A percentile compares a stretch with the other conserved stretches of the same genome.
Conservation (phyloP, 2,113 vertebrate genomes). For the Himantopus leucocephalus region DNA sequence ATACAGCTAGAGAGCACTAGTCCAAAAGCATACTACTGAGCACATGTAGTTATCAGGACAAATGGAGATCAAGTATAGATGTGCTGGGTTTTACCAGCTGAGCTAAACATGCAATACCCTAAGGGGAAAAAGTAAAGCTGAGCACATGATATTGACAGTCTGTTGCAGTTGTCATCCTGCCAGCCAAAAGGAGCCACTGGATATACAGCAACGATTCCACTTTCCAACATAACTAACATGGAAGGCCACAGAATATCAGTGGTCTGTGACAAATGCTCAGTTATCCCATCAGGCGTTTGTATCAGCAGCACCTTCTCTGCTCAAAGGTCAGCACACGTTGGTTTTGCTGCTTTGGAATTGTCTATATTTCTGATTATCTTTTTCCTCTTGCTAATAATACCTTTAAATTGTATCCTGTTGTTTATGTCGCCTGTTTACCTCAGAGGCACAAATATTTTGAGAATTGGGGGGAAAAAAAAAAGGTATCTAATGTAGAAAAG, state of each 20-base stretch:
- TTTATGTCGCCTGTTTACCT: background rate
- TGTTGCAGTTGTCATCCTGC: constrained; percentile 26
- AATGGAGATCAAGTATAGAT: background rate
- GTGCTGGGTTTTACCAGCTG: constrained; percentile 27
- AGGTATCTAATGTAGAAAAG: background rate
- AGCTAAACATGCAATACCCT: background rate
- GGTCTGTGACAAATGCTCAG: background rate
- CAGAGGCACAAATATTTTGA: background rate
- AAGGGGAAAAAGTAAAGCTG: background rate
- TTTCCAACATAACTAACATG: background rate
- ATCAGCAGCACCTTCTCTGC: background rate
- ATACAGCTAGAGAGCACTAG: background rate
- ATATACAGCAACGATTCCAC: background rate
- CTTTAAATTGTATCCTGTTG: background rate
- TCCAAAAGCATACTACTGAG: background rate
- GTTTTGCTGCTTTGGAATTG: background rate
- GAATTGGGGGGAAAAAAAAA: background rate
- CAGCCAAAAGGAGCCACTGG: background rate
- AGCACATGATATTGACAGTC: background rate
- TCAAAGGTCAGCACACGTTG: background rate
- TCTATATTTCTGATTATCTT: background rate
- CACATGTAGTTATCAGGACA: background rate
- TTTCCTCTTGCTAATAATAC: background rate
- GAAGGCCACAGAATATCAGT: background rate
- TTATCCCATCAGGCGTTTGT: background rate